Base-by-base conservation (phyloP, 2,888 invertebrate genomes). In the Proisotoma minuta region DNA sequence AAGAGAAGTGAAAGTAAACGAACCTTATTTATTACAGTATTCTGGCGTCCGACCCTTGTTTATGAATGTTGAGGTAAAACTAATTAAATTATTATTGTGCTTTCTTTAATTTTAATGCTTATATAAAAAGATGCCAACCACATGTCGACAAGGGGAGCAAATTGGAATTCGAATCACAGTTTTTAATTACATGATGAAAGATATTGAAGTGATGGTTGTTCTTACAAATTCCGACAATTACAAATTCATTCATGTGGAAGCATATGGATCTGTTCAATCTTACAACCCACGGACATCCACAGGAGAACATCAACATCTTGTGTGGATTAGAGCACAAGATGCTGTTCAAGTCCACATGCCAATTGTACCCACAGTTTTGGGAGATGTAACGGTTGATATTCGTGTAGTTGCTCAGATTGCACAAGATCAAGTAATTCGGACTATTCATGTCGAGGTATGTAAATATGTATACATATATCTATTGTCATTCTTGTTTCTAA, bases 241-340 rank as follows among this genome's bases (percentile, higher is more conserved):
- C 78, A 89, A 91, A 79, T 93, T 91, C 75, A 89, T 93, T 27
- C 93, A 94, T 75, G 93, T 94, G 5, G 93, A 92, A 78, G 86
- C 89, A 74, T 85, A 89, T 74, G 93, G 93, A 57, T 75, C 76
- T 26, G 79, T 79, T 0, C 83, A 87, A 0, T 90, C 94, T 0
- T 96, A 95, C 79, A 89, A 87, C 78, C 95, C 96, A 0, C 83
- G 90, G 66, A 93, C 93, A 2, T 89, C 92, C 1, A 88, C 84
- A 77, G 95, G 95, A 63, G 94, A 96, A 78, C 93, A 95, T 80
- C 95, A 97, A 78, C 94, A 95, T 80, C 90, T 96, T 78, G 85
- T 95, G 74, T 94, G 88, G 81, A 85, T 93, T 58, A 78, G 80
- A 62, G 84, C 88, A 0, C 53, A 50, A 75, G 88, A 88, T 76